Base-by-base conservation (phyloP, 2,113 vertebrate species). In the Malurus alboscapulatus region DNA sequence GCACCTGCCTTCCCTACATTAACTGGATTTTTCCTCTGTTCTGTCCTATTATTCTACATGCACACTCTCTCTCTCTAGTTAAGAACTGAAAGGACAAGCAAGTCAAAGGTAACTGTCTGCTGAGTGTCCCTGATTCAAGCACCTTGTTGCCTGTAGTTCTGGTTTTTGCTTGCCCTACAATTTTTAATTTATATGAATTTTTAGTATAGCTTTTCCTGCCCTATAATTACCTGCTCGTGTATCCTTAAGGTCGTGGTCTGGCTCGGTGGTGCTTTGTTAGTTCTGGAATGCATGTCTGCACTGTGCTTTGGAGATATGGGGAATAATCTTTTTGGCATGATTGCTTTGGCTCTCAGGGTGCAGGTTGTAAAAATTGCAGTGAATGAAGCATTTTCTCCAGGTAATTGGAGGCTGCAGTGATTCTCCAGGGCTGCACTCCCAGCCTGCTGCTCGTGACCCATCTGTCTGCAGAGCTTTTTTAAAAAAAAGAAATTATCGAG, bases 71-170 rank as follows among this genome's bases (percentile, higher is more conserved):
- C 97, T 98, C 97, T 96, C 87, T 99, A 99, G 99, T 99, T 98
- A 99, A 99, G 98, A 98, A 99, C 97, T 99, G 99, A 99, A 97
- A 97, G 98, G 97, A 98, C 98, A 97, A 98, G 97, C 93, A 83
- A 97, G 88, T 97, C 93, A 96, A 98, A 99, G 99, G 99, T 99
- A 99, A 99, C 62, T 94, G 81, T 91, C 74, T 87, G 9, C 74
- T 30, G 67, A 90, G 65, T 48, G 63, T 54, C 57, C 26, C 92
- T 45, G 15, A 29, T 83, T 72, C 5, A 7, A 93, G 88, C 86
- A 21, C 66, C 55, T 18, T 75, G 48, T 83, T 96, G 87, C 93
- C 79, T 95, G 91, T 55, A 63, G 20, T 36, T 47, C 66, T 67
- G 76, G 16, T 26, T 59, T 87, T 50, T 44, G 51, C 75, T 88